Base-by-base conservation (phyloP, 2,113 vertebrate species). In the Odocoileus virginianus region DNA sequence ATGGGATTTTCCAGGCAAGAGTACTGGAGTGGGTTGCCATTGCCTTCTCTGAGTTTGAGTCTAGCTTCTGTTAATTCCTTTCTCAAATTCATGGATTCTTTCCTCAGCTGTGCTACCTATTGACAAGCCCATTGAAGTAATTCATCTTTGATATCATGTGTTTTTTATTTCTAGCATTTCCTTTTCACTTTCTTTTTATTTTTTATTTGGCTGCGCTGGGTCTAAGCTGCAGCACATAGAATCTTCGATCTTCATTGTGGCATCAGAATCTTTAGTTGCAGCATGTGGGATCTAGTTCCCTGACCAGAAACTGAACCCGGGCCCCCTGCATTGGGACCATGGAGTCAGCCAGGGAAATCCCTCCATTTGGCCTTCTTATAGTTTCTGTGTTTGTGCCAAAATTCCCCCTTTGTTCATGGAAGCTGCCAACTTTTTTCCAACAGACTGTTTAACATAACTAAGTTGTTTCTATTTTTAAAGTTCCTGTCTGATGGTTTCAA, bases 401-500 rank as follows among this genome's bases (percentile, higher is more conserved):
- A 95, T 64, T 28, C 45, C 45, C 57, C 52, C 27, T 74, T 92
- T 92, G 52, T 43, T 85, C 52, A 17, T 25, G 13, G 17, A 90
- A 87, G 36, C 61, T 76, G 45, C 43, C 55, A 82, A 52, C 43
- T 40, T 92, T 96, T 93, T 92, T 3, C 81, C 55, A 79, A 33
- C 47, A 93, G 43, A 79, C 30, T 71, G 30, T 91, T 94, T 88
- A 57, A 67, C 54, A n/a, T 61, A 84, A 84, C 28, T 54, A 74
- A 60, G 57, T 93, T 27, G 61, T 40, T 78, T 45, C 74, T 96
- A 96, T 90, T 88, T 74, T 95, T 86, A 81, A 96, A 83, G 93
- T 64, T 45, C 43, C 50, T 71, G 50, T 78, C 61, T 7, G 6
- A 28, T 54, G 64, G 50, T 83, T 95, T 57, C 45, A 93, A 36